phyloP scores from a whole-genome alignment of 1,140 invertebrate species.

The Megalopta genalis region DNA sequence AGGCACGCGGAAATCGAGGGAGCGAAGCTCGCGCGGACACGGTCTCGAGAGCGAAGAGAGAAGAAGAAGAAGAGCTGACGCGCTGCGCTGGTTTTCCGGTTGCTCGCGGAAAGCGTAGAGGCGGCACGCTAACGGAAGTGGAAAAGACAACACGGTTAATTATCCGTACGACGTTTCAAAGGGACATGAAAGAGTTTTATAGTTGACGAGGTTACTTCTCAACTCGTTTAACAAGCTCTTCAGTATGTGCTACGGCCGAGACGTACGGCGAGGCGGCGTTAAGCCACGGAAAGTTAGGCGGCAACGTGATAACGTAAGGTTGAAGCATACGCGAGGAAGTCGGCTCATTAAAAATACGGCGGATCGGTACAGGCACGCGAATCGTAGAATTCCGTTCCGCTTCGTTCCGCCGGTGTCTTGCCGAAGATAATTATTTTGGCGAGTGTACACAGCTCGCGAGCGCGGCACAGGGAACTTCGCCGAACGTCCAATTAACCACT shows the following conservation, averaged over 20 bases:
- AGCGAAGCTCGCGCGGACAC: neutral
- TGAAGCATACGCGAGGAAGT: neutral
- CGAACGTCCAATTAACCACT: no score
- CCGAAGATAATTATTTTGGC: no score
- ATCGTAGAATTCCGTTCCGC: neutral
- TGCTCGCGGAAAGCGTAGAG: constrained; percentile 19
- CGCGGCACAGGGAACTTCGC: no score
- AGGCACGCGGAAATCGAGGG: constrained; percentile 13
- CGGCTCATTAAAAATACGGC: neutral
- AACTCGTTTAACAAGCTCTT: constrained; percentile 45
- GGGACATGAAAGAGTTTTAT: constrained; percentile 42
- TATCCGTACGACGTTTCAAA: constrained; percentile 44
- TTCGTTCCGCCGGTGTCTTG: neutral
- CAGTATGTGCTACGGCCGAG: neutral
- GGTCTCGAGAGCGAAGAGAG: neutral
- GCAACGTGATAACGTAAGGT: neutral
- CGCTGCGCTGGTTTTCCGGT: constrained; percentile 22
- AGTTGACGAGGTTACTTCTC: constrained; percentile 43
- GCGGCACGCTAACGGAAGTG: constrained; percentile 24
- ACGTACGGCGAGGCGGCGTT: neutral
- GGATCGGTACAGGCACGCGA: neutral
- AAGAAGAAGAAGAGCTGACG: constrained; percentile 21
- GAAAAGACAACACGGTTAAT: constrained; percentile 51
- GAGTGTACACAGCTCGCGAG: no score
- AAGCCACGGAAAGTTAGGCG: neutral